Evolutionary conservation across 2,888 invertebrate genomes (phyloP).

Genomic region (Tenthredo amoena): DNA sequence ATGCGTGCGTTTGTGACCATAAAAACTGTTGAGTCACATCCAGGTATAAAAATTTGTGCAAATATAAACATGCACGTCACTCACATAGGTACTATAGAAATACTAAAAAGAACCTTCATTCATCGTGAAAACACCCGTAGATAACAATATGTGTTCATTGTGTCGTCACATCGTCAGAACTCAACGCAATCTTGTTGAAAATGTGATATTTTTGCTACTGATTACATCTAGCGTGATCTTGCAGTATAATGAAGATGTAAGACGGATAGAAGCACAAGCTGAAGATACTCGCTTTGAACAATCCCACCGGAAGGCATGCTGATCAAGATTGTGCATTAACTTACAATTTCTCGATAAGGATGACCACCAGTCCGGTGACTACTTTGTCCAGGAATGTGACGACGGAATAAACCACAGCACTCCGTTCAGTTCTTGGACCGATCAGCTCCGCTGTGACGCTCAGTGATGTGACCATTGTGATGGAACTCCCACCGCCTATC

Average conservation of each 20-base stretch:
- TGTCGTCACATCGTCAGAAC: background rate
- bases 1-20: background rate
- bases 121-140: background rate
- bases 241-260: no score
- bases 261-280: background rate
- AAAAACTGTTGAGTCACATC: background rate
- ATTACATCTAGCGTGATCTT: background rate
- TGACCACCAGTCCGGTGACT: constrained; percentile 92
- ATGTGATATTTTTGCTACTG: background rate
- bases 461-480: constrained; percentile 92
- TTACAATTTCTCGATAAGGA: constrained; percentile 90
- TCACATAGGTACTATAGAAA: background rate
- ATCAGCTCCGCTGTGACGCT: constrained; percentile 95
- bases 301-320: background rate
- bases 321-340: constrained; percentile 67
- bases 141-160: background rate
- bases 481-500: constrained; percentile 89
- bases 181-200: background rate
- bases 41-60: no score
- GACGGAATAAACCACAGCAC: constrained; percentile 94
- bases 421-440: constrained; percentile 90
- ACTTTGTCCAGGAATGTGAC: constrained; percentile 97
- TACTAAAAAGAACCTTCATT: background rate
- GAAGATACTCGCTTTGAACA: background rate
- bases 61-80: background rate